Base-by-base conservation (phyloP, 2,113 vertebrate species). In the Carassius gibelio region DNA sequence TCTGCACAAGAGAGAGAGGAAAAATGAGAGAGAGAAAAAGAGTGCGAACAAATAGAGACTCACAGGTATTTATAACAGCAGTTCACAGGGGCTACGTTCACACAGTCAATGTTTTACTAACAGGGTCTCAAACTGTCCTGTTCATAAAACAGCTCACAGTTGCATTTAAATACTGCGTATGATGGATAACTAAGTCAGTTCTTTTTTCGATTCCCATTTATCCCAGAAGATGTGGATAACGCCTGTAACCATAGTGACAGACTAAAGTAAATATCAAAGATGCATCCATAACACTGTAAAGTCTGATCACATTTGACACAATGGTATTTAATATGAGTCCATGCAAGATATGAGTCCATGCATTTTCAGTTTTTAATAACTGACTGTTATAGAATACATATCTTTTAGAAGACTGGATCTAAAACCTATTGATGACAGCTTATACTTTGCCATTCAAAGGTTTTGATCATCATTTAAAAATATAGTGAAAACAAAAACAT, bases 1-100 rank as follows among this genome's bases (percentile, higher is more conserved):
- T 85, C 88, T 90, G 75, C 90, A 78, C 57, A 74, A 52, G 61
- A 72, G 14, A 85, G 76, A 42, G 62, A 74, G 52, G 42, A 85
- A 42, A 50, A 57, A 57, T 3, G 2, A 79, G 68, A 30, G 52
- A 42, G 50, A 75, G 6, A 38, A 59, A 59, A 21, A 21, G 2
- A 59, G 19, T 1, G 36, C 34, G 5, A 61, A 52, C 7, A 23
- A 77, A 69, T 19, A 52, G 52, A 85, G 36, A 78, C 74, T 38
- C 9, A 8, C 61, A 55, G 75, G 75, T 71, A 87, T 42, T 80
- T 61, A 55, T 61, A 34, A 55, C 38, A n/a, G 64, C 19, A 57
- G 50, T 71, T 82, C 64, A 72, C 50, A 13, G 64, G 13, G 34
- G 26, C 57, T 61, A 59, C 21, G 38, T 79, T 79, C 76, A 59